Percentiles rank a stretch among this genome's conserved stretches.
Conservation (phyloP, 2,888 invertebrate genomes). For the Torymus auratus region DNA sequence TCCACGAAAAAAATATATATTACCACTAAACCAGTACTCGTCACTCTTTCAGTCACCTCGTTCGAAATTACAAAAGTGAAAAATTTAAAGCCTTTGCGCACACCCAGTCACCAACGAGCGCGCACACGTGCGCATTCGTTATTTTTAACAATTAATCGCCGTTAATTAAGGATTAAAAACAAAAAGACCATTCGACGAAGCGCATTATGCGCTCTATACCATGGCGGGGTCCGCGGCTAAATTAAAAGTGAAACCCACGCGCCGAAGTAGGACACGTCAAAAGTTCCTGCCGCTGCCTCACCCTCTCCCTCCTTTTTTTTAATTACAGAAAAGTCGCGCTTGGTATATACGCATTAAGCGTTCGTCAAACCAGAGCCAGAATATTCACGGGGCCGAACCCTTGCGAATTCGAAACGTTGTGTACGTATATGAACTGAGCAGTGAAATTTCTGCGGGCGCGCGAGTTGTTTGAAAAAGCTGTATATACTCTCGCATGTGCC, state of each 20-base stretch:
- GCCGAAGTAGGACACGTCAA: conserved; percentile 13
- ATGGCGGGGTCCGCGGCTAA: not conserved
- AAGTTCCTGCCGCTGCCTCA: not conserved
- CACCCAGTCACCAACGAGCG: too few species aligned
- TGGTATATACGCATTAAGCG: not conserved
- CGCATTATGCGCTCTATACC: not conserved
- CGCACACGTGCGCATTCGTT: not conserved
- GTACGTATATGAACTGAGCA: too few species aligned
- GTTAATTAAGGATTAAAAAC: not conserved
- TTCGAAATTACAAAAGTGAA: too few species aligned
- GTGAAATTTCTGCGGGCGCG: too few species aligned
- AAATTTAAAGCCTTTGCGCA: too few species aligned
- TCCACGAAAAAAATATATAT: too few species aligned
- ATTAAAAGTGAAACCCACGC: conserved; percentile 13
- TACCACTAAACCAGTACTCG: too few species aligned
- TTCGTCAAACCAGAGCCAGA: not conserved
- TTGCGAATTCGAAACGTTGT: too few species aligned
- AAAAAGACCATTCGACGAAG: not conserved
- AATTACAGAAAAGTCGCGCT: conserved; percentile 4
- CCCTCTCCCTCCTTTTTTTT: not conserved
- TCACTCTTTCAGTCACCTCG: too few species aligned
- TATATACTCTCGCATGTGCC: too few species aligned
- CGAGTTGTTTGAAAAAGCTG: too few species aligned
- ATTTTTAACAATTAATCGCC: not conserved
- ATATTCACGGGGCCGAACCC: not conserved